These are phyloP conservation scores for Stichopus horrens DNA, from an alignment of 53 echinoderm and acorn worm genomes.

Conservation along the genomic window DNA sequence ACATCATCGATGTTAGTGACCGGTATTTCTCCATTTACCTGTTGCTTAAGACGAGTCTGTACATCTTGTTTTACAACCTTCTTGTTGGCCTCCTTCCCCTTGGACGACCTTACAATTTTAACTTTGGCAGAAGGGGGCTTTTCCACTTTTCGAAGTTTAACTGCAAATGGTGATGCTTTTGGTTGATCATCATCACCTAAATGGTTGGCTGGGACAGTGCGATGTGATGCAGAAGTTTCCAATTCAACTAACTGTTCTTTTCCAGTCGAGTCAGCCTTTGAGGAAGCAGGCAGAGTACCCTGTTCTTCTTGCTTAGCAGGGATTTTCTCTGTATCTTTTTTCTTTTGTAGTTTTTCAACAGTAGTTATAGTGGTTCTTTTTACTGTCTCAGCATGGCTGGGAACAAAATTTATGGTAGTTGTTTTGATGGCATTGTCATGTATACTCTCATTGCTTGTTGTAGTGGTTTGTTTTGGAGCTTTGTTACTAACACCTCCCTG, in stretches of 20 bases:
- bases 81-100: not conserved
- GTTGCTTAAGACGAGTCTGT: slow-evolving; percentile 11
- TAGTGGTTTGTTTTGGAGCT: not conserved
- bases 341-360: slow-evolving; percentile 3
- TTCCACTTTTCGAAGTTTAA: slow-evolving; percentile 43
- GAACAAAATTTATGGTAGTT: not conserved
- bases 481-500: not conserved
- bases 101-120: slow-evolving; percentile 12
- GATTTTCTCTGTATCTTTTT: not conserved
- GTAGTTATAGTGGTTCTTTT: slow-evolving; percentile 5
- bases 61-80: not conserved
- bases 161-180: not conserved
- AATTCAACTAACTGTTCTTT: too few species aligned
- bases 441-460: not conserved
- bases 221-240: not conserved
- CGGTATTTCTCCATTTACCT: slow-evolving; percentile 50
- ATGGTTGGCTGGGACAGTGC: not conserved
- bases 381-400: not conserved
- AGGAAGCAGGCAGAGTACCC: not conserved
- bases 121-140: not conserved
- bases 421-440: not conserved
- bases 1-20: not conserved
- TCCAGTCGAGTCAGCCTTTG: not conserved
- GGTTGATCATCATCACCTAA: not conserved
- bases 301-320: not conserved